These are phyloP conservation scores for Reticulitermes speratus DNA, from an alignment of 1,140 invertebrate species.

Conservation along the genomic window DNA sequence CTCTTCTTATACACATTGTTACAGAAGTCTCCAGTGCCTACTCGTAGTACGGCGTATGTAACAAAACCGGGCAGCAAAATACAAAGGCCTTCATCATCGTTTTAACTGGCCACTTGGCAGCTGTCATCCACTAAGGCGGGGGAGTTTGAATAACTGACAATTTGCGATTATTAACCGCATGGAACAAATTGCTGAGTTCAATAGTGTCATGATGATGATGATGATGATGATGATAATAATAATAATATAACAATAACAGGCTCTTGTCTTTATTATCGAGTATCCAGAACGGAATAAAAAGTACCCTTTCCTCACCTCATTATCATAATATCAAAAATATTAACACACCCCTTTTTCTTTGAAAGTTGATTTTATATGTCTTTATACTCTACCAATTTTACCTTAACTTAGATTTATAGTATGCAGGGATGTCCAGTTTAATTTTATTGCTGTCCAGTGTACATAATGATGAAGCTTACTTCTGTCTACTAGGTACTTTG, in stretches of 20 bases:
- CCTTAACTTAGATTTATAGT: background rate
- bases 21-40: too few relatives aligned
- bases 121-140: background rate
- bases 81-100: conserved; percentile 1
- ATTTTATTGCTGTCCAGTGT: background rate
- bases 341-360: background rate
- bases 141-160: background rate
- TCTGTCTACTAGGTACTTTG: too few relatives aligned
- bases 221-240: too few relatives aligned
- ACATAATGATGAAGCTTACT: background rate
- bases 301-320: background rate
- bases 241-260: too few relatives aligned
- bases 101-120: conserved; percentile 8
- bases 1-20: too few relatives aligned
- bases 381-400: background rate
- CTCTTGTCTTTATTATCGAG: background rate
- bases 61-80: background rate
- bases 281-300: background rate
- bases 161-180: conserved; percentile 13
- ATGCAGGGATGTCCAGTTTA: background rate
- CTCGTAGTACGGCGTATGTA: too few relatives aligned
- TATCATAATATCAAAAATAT: background rate
- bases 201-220: background rate
- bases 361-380: background rate
- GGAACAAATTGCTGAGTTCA: background rate